Evolutionary conservation across 2,113 vertebrate genomes (phyloP), one percentile per base, ranked within the genome.

Genomic region (rabbit (Oryctolagus cuniculus)): DNA sequence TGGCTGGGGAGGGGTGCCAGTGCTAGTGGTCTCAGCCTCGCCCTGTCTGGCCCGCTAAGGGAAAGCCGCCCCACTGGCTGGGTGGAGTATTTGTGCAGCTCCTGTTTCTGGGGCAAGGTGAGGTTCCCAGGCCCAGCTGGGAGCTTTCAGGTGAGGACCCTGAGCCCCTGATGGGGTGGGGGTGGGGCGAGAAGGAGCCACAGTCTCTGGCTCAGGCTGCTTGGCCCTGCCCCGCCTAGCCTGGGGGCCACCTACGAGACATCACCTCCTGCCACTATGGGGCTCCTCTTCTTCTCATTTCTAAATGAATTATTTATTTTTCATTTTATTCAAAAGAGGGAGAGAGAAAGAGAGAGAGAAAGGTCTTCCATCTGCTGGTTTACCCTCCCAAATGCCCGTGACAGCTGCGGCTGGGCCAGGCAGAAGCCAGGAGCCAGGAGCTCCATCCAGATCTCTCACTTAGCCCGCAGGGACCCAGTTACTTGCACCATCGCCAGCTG

Each of bases 41-140:
- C 38, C 16, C 63, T 29, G 22, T 34, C 67, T 63, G 66, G 79
- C 34, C 64, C 34, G 73, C 58, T 84, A 25, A 79, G 77, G 81
- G 67, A 89, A 93, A 88, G 95, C 69, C 0, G 17, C 34, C 84
- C 53, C 69, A 84, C 85, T 0, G 9, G 80, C 89, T 36, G 19
- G 49, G 75, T 0, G 0, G 51, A 67, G 74, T 95, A 74, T 66
- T 70, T 87, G 81, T 69, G 73, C 36, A 19, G 70, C 75, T 91
- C 87, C 17, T 55, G 49, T 31, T 64, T 93, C 81, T 10, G 73
- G 78, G 80, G 81, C 44, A 5, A 16, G 24, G 4, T 1, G 21
- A 92, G 77, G 83, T 55, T 34, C 96, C 87, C 36, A 66, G 79
- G 82, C 89, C n/a, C 38, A 74, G 77, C 25, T 49, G 27, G 53